Conservation (phyloP, 2,113 vertebrate genomes). For the Cyanoramphus novaezelandiae region DNA sequence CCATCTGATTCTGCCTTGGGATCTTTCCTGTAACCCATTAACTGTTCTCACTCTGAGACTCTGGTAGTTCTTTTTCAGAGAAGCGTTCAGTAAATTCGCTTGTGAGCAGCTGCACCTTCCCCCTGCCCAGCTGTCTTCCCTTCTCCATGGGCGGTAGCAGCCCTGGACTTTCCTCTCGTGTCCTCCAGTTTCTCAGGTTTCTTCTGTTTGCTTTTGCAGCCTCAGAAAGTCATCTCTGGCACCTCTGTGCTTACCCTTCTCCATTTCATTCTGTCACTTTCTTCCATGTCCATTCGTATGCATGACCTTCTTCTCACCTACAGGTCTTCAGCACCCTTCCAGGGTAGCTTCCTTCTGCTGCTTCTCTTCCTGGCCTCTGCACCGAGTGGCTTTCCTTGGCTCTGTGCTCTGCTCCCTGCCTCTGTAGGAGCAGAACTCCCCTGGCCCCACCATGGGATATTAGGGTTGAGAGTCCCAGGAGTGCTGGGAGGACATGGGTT, state of each 20-base stretch:
- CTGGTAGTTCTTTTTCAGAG: neutral
- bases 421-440: neutral
- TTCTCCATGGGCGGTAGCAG: neutral
- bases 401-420: neutral
- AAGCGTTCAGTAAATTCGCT: neutral
- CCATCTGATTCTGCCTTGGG: neutral
- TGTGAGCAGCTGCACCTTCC: neutral
- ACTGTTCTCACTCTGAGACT: neutral
- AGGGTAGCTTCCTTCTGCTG: neutral
- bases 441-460: neutral
- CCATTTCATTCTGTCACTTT: neutral
- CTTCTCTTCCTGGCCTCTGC: neutral
- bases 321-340: neutral
- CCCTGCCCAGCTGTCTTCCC: neutral
- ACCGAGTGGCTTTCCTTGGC: neutral
- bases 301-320: neutral
- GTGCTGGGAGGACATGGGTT: neutral
- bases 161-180: neutral
- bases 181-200: neutral
- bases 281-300: accelerated
- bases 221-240: neutral
- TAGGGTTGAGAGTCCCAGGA: neutral
- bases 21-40: neutral
- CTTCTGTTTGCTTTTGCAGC: neutral
- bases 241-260: neutral